Percentiles rank a stretch among this genome's conserved stretches.
These are phyloP conservation scores for Porites evermanni DNA, from an alignment of 92 coral and sea anemone species.

Conservation along the genomic window DNA sequence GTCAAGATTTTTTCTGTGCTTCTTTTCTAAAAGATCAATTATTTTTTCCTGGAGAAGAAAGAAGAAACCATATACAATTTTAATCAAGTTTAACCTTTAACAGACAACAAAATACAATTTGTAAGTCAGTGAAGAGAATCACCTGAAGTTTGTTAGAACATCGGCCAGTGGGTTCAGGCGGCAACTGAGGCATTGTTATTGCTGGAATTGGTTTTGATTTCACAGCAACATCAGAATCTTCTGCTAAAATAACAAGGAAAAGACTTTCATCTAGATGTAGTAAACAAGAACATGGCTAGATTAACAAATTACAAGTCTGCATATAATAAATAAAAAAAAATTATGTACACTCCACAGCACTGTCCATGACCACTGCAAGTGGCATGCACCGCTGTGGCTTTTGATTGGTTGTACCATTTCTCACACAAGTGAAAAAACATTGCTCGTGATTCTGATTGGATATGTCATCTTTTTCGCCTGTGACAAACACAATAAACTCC, in stretches of 20 bases:
- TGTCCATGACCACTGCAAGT: background rate
- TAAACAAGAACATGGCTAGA: too few relatives aligned
- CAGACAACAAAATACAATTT: background rate
- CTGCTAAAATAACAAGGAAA: background rate
- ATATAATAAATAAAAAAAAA: background rate
- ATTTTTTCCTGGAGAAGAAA: slow-evolving; percentile 71
- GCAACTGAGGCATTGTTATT: slow-evolving; percentile 59
- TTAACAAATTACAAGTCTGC: background rate
- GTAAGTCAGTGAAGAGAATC: background rate
- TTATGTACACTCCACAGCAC: background rate
- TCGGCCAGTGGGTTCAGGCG: slow-evolving; percentile 92
- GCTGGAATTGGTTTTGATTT: slow-evolving; percentile 7
- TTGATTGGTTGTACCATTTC: too few relatives aligned
- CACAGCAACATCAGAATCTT: background rate
- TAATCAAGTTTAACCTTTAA: too few relatives aligned
- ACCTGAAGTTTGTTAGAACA: slow-evolving; percentile 96
- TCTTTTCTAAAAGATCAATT: slow-evolving; percentile 78
- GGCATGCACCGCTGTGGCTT: too few relatives aligned
- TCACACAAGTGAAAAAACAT: too few relatives aligned
- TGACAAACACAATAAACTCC: too few relatives aligned
- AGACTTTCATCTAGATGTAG: background rate
- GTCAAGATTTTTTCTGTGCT: slow-evolving; percentile 70
- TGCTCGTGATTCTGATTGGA: too few relatives aligned
- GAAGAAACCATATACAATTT: background rate
- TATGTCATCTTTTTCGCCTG: too few relatives aligned